These are phyloP conservation scores for Phenacoccus solenopsis DNA, from an alignment of 1,140 invertebrate genomes.

Conservation along the genomic window DNA sequence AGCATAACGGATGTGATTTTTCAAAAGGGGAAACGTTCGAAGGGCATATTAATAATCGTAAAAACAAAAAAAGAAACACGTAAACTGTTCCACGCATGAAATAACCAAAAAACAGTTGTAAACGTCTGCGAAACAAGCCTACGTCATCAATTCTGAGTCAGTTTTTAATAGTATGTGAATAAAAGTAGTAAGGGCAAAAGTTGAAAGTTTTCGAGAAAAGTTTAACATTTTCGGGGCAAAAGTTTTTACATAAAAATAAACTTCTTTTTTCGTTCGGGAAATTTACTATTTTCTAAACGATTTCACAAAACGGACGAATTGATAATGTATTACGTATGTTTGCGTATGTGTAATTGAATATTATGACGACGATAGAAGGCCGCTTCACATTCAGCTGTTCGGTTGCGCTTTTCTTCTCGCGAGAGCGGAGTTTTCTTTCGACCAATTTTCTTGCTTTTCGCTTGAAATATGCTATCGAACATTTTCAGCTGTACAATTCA, in stretches of 20 bases:
- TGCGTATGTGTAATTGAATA: conserved; percentile 3
- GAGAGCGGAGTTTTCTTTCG: too few species aligned
- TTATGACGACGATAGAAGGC: conserved; percentile 7
- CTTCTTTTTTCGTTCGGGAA: neutral
- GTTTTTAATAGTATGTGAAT: conserved; percentile 14
- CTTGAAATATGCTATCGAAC: too few species aligned
- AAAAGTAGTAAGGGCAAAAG: neutral
- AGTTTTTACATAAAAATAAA: conserved; percentile 17
- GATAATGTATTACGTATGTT: conserved; percentile 11
- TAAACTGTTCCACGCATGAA: conserved; percentile 10
- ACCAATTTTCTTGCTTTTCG: too few species aligned
- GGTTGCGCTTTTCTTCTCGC: too few species aligned
- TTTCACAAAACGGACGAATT: conserved; percentile 8
- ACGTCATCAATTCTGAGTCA: conserved; percentile 10
- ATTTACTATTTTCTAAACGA: conserved; percentile 15
- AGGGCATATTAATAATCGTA: conserved; percentile 2
- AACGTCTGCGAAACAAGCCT: conserved; percentile 5
- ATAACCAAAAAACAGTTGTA: conserved; percentile 18
- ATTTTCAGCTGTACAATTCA: too few species aligned
- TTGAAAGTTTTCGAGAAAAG: neutral
- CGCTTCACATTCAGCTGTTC: neutral
- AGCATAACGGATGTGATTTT: conserved; percentile 1
- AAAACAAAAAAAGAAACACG: conserved; percentile 5
- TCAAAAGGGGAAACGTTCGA: neutral
- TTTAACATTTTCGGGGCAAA: conserved; percentile 8